phyloP scores from a whole-genome alignment of 2,797 vertebrate species.

The Hypotaenidia philippensis region DNA sequence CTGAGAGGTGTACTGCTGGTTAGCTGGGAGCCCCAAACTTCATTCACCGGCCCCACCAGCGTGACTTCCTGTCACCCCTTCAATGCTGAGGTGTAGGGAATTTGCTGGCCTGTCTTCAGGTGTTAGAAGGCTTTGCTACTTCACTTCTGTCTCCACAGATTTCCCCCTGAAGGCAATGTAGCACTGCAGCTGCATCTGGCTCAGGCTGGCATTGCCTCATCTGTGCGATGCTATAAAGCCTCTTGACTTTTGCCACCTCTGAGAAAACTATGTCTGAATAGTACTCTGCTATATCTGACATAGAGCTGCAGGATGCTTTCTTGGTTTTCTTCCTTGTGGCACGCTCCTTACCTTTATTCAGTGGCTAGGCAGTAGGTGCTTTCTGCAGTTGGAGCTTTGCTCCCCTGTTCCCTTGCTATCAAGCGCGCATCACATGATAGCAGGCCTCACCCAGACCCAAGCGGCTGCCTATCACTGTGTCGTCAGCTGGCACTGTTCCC shows the following conservation, averaged over 20 bases:
- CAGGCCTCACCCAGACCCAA: slow-evolving; percentile 25
- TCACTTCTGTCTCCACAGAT: background rate
- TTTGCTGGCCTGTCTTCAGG: background rate
- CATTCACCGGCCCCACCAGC: rapidly evolving
- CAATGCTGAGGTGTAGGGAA: background rate
- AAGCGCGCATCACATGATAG: background rate
- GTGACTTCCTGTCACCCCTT: background rate
- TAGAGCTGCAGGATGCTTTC: background rate
- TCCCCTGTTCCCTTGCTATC: background rate
- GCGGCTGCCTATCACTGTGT: background rate
- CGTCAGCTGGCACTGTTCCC: slow-evolving; percentile 17
- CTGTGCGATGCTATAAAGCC: background rate
- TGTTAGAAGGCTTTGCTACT: background rate
- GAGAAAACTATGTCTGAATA: background rate
- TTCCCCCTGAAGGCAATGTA: background rate
- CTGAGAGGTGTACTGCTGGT: background rate
- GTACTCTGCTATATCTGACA: background rate
- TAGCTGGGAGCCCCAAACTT: background rate
- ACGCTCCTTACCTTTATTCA: background rate
- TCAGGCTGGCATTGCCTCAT: background rate
- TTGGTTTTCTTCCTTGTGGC: background rate
- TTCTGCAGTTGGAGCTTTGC: background rate
- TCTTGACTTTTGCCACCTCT: background rate
- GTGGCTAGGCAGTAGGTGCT: background rate
- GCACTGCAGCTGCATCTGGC: background rate